Base-by-base conservation (phyloP, 2,797 vertebrate genomes). In the Anguilla pacifica region DNA sequence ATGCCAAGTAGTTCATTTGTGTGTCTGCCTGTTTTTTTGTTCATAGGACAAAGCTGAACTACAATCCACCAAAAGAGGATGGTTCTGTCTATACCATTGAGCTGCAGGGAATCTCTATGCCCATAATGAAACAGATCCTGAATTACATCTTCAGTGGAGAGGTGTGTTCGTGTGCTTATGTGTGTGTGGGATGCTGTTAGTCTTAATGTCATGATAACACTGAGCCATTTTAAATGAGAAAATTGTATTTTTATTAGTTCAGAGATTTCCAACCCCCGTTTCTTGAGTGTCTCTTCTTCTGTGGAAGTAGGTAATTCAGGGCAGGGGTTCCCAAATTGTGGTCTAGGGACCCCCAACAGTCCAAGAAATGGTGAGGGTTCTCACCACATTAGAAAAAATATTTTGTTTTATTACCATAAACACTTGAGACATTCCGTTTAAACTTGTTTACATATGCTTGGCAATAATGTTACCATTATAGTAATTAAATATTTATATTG, bases 111-210 rank as follows among this genome's bases (percentile, higher is more conserved):
- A 97, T 99, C 89, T 97, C 98, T 72, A 97, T 98, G 89, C 91
- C 96, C 89, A 97, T 97, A 90, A 99, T 99, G 97, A 98, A 97
- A 93, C 97, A 99, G 94, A 99, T 99, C 91, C 94, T 99, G 92
- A 98, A 99, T 93, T 99, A 98, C 93, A 97, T 99, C 94, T 99
- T 99, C 96, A 98, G 97, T 85, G 99, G 99, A 77, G 97, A 99
- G 96, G 99, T 99, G 91, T 94, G 94, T 91, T 70, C 13, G 11
- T n/a, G 43, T 84, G 31, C 72, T 19, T 46, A 59, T 35, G 39
- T 25, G 79, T 57, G 31, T 81, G 53, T 67, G 77, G 51, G 51
- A 9, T 53, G 7, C 7, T 53, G 9, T 53, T 13, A 53, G 51
- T 53, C 51, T 53, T n/a, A 72, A 72, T 72, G 67, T 15, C 67